A percentile compares a stretch with the other conserved stretches of the same genome.
Evolutionary conservation across 2,797 vertebrate species (phyloP).

Genomic region (Platyrinchus mystaceus): DNA sequence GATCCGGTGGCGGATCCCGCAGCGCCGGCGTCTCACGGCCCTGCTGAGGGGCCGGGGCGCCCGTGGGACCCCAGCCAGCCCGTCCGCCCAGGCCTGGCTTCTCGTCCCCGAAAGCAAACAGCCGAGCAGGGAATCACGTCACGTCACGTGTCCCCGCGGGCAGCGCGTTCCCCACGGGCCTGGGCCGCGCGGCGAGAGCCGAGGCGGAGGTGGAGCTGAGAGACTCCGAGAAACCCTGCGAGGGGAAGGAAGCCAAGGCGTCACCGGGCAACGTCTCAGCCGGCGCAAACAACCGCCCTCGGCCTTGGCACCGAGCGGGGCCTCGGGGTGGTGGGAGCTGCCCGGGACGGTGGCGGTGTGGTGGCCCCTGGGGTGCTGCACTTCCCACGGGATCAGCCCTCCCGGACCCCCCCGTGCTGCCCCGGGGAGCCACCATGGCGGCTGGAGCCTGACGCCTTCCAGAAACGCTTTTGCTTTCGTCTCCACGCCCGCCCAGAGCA

Average conservation of each 20-base stretch:
- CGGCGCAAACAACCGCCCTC: not conserved
- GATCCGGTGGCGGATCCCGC: not conserved
- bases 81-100: not conserved
- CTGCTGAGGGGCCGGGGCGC: not conserved
- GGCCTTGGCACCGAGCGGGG: not conserved
- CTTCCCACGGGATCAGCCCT: not conserved
- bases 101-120: not conserved
- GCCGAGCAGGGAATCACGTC: not conserved
- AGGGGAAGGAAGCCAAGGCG: conserved; percentile 31
- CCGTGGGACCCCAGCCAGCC: not conserved
- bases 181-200: not conserved
- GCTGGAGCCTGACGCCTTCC: not conserved
- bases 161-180: not conserved
- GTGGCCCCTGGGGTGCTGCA: rapidly evolving
- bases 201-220: conserved; percentile 28
- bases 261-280: conserved; percentile 3
- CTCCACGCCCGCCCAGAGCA: too few species aligned
- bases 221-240: not conserved
- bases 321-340: not conserved
- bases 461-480: not conserved
- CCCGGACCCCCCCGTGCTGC: rapidly evolving
- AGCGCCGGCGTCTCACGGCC: not conserved
- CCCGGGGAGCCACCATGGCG: rapidly evolving
- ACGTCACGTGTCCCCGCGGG: not conserved
- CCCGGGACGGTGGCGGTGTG: not conserved